Percentiles rank a stretch among this genome's conserved stretches.
These are phyloP conservation scores for Pagrus major DNA, from an alignment of 2,113 vertebrate genomes.

Conservation along the genomic window DNA sequence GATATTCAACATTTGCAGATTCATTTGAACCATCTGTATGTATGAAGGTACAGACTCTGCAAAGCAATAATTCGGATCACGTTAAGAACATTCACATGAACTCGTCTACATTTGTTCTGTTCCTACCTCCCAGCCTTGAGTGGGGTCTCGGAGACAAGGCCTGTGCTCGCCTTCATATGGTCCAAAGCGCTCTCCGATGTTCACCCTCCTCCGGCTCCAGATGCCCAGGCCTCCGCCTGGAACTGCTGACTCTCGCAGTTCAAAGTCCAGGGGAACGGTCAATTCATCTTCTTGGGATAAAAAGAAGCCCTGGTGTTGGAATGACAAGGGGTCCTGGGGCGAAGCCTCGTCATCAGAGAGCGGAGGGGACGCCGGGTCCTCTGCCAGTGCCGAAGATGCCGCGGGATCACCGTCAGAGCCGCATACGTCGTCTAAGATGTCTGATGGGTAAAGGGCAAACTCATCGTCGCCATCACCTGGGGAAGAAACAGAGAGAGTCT, in stretches of 20 bases:
- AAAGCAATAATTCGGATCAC: background rate
- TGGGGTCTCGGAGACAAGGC: constrained; percentile 84
- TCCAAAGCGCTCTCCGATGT: constrained; percentile 92
- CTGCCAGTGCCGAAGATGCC: constrained; percentile 77
- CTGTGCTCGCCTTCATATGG: constrained; percentile 91
- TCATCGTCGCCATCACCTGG: constrained; percentile 90
- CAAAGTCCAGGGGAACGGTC: constrained; percentile 91
- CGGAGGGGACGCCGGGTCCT: constrained; percentile 87
- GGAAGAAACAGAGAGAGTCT: constrained; percentile 38
- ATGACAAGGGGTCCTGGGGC: constrained; percentile 87
- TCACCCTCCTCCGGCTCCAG: constrained; percentile 93
- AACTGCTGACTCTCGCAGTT: constrained; percentile 91
- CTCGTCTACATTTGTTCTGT: background rate
- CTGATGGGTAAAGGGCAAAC: constrained; percentile 86
- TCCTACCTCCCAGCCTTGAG: constrained; percentile 96
- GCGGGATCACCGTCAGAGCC: constrained; percentile 85
- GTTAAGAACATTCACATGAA: background rate
- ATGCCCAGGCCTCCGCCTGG: constrained; percentile 90
- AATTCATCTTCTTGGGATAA: constrained; percentile 85
- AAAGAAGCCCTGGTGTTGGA: constrained; percentile 87
- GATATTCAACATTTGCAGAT: background rate
- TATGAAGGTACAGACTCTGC: background rate
- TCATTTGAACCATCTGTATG: background rate
- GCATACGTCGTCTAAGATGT: constrained; percentile 86
- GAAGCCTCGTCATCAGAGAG: constrained; percentile 89